Percentiles rank a stretch among this genome's conserved stretches.
These are phyloP conservation scores for Dallia pectoralis DNA, from an alignment of 2,797 vertebrate species.

Conservation along the genomic window DNA sequence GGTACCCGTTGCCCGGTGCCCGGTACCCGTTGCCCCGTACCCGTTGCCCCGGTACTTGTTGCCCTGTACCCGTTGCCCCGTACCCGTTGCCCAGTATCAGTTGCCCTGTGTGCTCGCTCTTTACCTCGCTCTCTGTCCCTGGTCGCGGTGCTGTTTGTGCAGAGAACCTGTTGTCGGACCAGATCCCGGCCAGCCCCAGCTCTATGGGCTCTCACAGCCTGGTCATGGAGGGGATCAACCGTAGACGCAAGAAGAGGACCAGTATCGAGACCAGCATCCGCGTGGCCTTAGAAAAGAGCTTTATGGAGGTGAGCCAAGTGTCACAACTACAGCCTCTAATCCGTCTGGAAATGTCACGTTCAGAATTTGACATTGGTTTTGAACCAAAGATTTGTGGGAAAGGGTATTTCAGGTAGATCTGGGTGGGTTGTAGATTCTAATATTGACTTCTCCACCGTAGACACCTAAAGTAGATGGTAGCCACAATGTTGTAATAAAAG, in stretches of 20 bases:
- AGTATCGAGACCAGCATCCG: slow-evolving; percentile 99
- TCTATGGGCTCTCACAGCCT: slow-evolving; percentile 91
- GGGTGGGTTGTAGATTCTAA: too few relatives aligned
- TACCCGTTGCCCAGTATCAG: slow-evolving; percentile 4
- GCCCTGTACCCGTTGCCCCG: background rate
- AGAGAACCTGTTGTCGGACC: slow-evolving; percentile 98
- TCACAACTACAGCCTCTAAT: slow-evolving; percentile 1
- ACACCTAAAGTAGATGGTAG: too few relatives aligned
- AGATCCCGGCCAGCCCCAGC: slow-evolving; percentile 92
- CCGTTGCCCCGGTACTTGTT: background rate
- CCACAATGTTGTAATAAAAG: too few relatives aligned
- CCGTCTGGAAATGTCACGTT: too few relatives aligned
- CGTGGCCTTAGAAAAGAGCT: slow-evolving; percentile 99
- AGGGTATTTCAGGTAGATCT: too few relatives aligned
- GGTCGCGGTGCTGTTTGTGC: slow-evolving; percentile 78
- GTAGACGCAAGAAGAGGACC: slow-evolving; percentile 99
- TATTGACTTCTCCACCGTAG: too few relatives aligned
- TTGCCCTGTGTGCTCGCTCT: slow-evolving; percentile 40
- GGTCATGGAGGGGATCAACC: slow-evolving; percentile 95
- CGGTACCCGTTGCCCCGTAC: too few relatives aligned
- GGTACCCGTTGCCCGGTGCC: too few relatives aligned
- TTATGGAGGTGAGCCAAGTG: slow-evolving; percentile 89
- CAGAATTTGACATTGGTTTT: background rate
- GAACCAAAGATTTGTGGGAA: too few relatives aligned
- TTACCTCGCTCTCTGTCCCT: slow-evolving; percentile 67